These are phyloP conservation scores for Allygus modestus DNA, from an alignment of 2,888 invertebrate genomes.

Conservation along the genomic window DNA sequence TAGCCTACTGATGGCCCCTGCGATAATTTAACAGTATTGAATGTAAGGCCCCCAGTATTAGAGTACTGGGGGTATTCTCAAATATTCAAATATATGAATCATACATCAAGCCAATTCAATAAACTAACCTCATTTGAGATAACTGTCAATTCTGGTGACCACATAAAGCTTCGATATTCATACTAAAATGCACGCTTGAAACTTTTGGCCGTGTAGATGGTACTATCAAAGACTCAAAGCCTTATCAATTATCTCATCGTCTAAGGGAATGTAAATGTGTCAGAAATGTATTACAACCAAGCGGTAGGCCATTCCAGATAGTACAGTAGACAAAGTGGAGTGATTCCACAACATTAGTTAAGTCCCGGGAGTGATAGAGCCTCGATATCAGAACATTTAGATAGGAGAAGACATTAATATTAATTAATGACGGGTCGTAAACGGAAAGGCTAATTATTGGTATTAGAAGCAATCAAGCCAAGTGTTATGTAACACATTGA, in stretches of 20 bases:
- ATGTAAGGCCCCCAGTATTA: too few species aligned
- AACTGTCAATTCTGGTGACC: too few species aligned
- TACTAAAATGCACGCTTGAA: too few species aligned
- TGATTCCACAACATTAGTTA: background rate
- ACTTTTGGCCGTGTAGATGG: too few species aligned
- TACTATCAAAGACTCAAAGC: too few species aligned
- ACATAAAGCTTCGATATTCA: too few species aligned
- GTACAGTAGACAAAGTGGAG: background rate
- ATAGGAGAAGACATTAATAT: constrained; percentile 34
- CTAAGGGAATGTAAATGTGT: background rate
- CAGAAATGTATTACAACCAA: background rate
- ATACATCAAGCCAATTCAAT: too few species aligned
- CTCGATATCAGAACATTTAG: constrained; percentile 8
- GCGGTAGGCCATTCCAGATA: background rate
- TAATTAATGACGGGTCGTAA: constrained; percentile 47
- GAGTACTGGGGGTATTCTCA: too few species aligned
- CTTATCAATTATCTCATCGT: constrained; percentile 15
- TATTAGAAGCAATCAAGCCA: constrained; percentile 31
- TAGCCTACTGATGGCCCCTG: too few species aligned
- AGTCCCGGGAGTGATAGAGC: background rate
- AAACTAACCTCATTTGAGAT: too few species aligned
- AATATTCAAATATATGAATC: too few species aligned
- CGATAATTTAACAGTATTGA: too few species aligned
- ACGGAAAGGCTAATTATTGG: constrained; percentile 51
- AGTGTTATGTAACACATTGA: constrained; percentile 1